Evolutionary conservation across 2,888 invertebrate species (phyloP).

Genomic region (Antitype chi): DNA sequence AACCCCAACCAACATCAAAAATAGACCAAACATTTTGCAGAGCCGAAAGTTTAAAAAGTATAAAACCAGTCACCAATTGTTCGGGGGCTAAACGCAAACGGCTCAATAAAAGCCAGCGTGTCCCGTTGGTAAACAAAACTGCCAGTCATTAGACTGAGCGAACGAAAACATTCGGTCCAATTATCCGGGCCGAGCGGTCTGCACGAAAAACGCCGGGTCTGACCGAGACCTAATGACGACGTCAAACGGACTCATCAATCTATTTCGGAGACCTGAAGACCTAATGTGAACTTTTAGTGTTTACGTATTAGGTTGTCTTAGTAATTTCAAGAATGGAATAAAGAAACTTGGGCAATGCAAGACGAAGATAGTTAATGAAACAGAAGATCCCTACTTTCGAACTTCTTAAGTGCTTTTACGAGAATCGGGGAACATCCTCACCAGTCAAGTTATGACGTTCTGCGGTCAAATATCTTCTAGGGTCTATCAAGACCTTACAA

Average conservation of each 20-base stretch:
- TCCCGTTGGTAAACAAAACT: conserved; percentile 88
- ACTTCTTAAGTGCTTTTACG: background rate
- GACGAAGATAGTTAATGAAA: background rate
- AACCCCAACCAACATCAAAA: conserved; percentile 24
- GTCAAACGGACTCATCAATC: conserved; percentile 87
- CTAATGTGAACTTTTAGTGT: conserved; percentile 61
- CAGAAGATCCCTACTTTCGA: background rate
- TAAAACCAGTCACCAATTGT: conserved; percentile 78
- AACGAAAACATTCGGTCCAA: conserved; percentile 88
- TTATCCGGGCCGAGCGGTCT: conserved; percentile 80
- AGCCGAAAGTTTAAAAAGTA: conserved; percentile 72
- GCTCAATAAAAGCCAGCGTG: conserved; percentile 86
- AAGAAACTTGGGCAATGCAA: background rate
- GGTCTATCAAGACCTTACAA: background rate
- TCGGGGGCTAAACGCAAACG: conserved; percentile 82
- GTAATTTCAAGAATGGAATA: background rate
- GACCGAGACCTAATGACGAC: conserved; percentile 86
- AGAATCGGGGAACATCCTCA: background rate
- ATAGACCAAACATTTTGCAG: conserved; percentile 53
- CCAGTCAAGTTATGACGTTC: background rate
- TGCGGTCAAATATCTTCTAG: background rate
- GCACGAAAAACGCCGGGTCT: conserved; percentile 81
- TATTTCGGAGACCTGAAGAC: conserved; percentile 77
- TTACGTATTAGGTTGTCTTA: conserved; percentile 35
- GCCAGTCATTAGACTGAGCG: conserved; percentile 88